phyloP scores from a whole-genome alignment of 2,113 vertebrate species.

The Leucosticte australis region DNA sequence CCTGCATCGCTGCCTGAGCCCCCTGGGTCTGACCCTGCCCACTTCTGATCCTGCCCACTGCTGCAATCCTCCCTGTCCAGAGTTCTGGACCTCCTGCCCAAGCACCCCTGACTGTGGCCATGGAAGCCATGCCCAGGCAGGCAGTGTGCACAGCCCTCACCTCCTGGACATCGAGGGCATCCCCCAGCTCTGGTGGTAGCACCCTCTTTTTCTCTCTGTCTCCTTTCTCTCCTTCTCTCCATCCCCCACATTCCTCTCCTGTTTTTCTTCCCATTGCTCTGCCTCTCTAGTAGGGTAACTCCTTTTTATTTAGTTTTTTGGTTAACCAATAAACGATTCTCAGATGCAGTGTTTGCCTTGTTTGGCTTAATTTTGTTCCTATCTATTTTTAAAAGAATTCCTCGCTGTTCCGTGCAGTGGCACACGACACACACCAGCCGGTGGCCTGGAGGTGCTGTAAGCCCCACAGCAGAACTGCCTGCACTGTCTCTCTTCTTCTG shows the following conservation, averaged over 20 bases:
- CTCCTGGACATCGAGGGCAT: neutral
- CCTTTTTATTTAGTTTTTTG: neutral
- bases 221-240: neutral
- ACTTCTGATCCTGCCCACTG: rapidly evolving
- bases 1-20: neutral
- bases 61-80: rapidly evolving
- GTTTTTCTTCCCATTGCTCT: neutral
- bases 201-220: no score
- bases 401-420: rapidly evolving
- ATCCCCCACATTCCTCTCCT: neutral
- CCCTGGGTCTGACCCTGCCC: neutral
- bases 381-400: no score
- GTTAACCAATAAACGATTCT: rapidly evolving
- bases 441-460: neutral
- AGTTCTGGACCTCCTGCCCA: neutral
- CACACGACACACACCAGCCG: rapidly evolving
- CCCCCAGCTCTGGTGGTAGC: rapidly evolving
- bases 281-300: neutral
- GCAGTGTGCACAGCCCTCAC: rapidly evolving
- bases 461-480: neutral
- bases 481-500: neutral
- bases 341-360: rapidly evolving
- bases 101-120: rapidly evolving
- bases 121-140: neutral
- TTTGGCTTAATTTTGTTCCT: no score